These are phyloP conservation scores for Lapara coniferarum DNA, from an alignment of 2,888 invertebrate species.

Conservation along the genomic window DNA sequence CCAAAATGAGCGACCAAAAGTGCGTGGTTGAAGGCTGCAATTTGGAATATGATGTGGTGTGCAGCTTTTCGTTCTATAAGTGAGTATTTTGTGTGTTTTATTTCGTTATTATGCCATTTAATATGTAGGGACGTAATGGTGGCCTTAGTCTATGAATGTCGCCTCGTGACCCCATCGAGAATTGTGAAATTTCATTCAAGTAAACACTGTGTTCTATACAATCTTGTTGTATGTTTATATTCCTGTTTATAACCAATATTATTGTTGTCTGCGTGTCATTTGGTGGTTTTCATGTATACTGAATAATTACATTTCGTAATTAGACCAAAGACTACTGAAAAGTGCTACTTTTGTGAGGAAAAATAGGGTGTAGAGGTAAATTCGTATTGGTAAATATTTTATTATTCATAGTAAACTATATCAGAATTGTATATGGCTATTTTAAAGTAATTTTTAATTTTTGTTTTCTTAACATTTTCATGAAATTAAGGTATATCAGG, in stretches of 20 bases:
- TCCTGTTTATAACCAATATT: not conserved
- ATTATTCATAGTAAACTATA: too few relatives aligned
- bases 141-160: slow-evolving; percentile 30
- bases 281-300: not conserved
- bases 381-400: too few relatives aligned
- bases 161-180: slow-evolving; percentile 1
- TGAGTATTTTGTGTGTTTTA: slow-evolving; percentile 60
- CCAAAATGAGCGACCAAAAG: slow-evolving; percentile 74
- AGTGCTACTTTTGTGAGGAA: too few relatives aligned
- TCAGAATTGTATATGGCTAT: too few relatives aligned
- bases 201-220: not conserved
- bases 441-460: too few relatives aligned
- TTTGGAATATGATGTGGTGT: slow-evolving; percentile 79
- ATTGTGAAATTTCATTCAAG: not conserved
- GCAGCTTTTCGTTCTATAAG: slow-evolving; percentile 82
- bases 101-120: not conserved
- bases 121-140: slow-evolving; percentile 3
- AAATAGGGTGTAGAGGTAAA: too few relatives aligned
- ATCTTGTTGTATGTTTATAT: not conserved
- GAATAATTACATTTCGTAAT: not conserved
- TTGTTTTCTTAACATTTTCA: too few relatives aligned
- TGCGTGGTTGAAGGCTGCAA: slow-evolving; percentile 81
- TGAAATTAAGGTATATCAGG: too few relatives aligned
- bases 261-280: not conserved
- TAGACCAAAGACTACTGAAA: too few relatives aligned